These are phyloP conservation scores for Andrena minutula DNA, from an alignment of 2,888 invertebrate genomes.

Conservation along the genomic window DNA sequence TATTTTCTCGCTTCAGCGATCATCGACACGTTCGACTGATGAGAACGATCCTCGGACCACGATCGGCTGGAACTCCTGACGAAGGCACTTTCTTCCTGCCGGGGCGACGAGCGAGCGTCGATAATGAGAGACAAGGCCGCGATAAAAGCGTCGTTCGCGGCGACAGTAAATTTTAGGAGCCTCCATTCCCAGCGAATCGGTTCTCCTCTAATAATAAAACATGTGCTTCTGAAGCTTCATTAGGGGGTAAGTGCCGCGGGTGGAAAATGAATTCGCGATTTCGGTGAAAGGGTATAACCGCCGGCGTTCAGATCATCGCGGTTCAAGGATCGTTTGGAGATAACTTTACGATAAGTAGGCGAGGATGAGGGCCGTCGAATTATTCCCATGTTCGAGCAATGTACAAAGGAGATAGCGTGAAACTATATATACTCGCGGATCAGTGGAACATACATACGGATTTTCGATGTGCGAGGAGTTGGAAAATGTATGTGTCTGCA, in stretches of 20 bases:
- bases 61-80: background rate
- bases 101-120: background rate
- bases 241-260: no score
- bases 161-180: constrained; percentile 15
- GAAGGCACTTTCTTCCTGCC: background rate
- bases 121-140: constrained; percentile 20
- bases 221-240: background rate
- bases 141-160: constrained; percentile 2
- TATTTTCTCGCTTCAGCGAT: background rate
- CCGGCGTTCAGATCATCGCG: background rate
- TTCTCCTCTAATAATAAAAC: constrained; percentile 3
- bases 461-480: constrained; percentile 20
- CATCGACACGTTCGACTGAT: background rate
- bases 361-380: constrained; percentile 3
- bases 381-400: constrained; percentile 17
- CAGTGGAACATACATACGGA: constrained; percentile 5
- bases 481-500: constrained; percentile 45
- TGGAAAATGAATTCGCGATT: background rate
- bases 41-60: background rate
- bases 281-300: constrained; percentile 8
- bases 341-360: constrained; percentile 25
- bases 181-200: background rate
- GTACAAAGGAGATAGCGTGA: constrained; percentile 35
- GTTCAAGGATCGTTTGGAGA: background rate
- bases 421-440: constrained; percentile 2